Evolutionary conservation across 2,888 invertebrate genomes (phyloP), one percentile per base, ranked within the genome.

Genomic region (Agrochola lychnidis): DNA sequence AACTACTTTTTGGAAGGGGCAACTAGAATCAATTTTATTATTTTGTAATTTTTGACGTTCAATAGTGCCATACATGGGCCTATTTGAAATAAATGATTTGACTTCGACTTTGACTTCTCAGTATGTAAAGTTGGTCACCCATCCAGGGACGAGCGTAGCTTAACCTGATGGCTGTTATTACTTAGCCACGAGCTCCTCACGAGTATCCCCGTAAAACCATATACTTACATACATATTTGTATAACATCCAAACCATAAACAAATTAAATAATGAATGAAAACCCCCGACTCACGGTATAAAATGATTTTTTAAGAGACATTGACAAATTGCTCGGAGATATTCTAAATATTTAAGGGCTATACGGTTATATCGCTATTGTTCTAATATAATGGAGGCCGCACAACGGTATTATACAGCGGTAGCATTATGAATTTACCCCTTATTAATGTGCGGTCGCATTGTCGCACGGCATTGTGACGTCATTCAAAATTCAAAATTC

Each of bases 341-440:
- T 88, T 80, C 79, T 25, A 78, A 85, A 88, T 87, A 87, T 83
- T 84, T 79, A 48, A 76, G 77, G 76, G 74, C 69, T 70, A 30
- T 69, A 30, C 14, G 51, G 45, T 64, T 56, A 9, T 77, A 70
- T 6, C 30, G 79, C 62, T 78, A 79, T 87, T 88, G 85, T 88
- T 81, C 75, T 73, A n/a, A 70, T 57, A 85, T 86, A 82, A 85
- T 79, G 22, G 71, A 73, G 67, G 79, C 76, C 66, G 57, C 63
- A 70, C 56, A 81, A 75, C 73, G 85, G 81, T 82, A 82, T 89
- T 89, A 90, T 88, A 90, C 87, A 88, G 89, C 88, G 64, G 78
- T 91, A 82, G 88, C 92, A 89, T 92, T 93, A 93, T 93, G 91
- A 92, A 92, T 92, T 92, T 91, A 91, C 90, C 94, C 92, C 91